Conservation (phyloP, 2,888 invertebrate genomes). For the Aleiodes alternator region DNA sequence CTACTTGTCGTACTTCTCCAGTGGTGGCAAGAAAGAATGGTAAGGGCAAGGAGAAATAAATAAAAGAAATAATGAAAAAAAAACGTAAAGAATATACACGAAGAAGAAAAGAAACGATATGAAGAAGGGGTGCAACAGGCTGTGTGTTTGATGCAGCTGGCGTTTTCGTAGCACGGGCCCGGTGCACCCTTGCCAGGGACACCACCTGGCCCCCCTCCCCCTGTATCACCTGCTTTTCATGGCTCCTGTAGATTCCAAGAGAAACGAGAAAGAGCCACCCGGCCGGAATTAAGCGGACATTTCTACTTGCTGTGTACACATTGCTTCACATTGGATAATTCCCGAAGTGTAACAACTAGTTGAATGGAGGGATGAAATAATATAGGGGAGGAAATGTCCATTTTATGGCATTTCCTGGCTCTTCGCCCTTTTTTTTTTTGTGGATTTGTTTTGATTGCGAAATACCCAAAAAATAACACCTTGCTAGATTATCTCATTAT, state of each 20-base stretch:
- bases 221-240: constrained; percentile 53
- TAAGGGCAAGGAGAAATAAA: constrained; percentile 24
- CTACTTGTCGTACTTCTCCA: constrained; percentile 29
- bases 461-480: neutral
- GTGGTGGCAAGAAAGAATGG: constrained; percentile 10
- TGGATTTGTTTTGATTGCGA: constrained; percentile 31
- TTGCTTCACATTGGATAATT: constrained; percentile 21
- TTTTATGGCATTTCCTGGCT: constrained; percentile 12
- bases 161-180: constrained; percentile 60
- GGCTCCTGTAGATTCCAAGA: constrained; percentile 49
- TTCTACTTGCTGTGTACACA: constrained; percentile 6
- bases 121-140: constrained; percentile 43
- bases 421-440: neutral
- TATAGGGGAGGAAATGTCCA: neutral
- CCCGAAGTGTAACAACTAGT: constrained; percentile 17
- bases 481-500: neutral
- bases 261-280: constrained; percentile 51
- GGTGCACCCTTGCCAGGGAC: constrained; percentile 65
- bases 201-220: constrained; percentile 57
- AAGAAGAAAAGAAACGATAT: constrained; percentile 3
- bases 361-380: neutral
- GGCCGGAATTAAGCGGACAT: constrained; percentile 58
- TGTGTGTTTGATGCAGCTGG: constrained; percentile 48
- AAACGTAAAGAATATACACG: constrained; percentile 19
- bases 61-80: constrained; percentile 38